These are phyloP conservation scores for Labeo rohita DNA, from an alignment of 2,113 vertebrate species.

Conservation along the genomic window DNA sequence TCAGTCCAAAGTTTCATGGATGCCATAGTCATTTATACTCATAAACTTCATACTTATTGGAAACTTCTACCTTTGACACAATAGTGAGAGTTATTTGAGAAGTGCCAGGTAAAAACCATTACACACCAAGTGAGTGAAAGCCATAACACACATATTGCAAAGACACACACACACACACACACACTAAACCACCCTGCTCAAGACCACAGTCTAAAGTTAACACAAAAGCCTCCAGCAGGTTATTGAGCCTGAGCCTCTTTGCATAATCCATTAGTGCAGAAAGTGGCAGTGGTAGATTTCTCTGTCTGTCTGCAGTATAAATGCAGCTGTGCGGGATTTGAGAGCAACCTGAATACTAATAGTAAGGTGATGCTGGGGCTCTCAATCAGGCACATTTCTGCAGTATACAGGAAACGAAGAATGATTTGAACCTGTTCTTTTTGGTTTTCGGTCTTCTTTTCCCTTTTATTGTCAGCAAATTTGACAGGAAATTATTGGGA, in stretches of 20 bases:
- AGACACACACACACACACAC: background rate
- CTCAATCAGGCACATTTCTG: slow-evolving; percentile 17
- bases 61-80: slow-evolving; percentile 74
- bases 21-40: background rate
- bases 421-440: background rate
- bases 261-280: slow-evolving; percentile 56
- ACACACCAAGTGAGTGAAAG: slow-evolving; percentile 37
- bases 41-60: slow-evolving; percentile 30
- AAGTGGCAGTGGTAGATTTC: slow-evolving; percentile 33
- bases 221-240: slow-evolving; percentile 35
- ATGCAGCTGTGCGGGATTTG: slow-evolving; percentile 31
- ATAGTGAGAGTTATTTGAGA: slow-evolving; percentile 72
- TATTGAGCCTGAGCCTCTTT: slow-evolving; percentile 53
- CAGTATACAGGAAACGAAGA: background rate
- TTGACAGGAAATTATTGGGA: background rate
- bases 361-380: slow-evolving; percentile 40
- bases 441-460: background rate
- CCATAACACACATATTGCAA: slow-evolving; percentile 10
- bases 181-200: background rate
- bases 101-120: slow-evolving; percentile 63
- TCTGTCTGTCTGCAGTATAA: slow-evolving; percentile 48
- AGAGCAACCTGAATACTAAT: slow-evolving; percentile 40
- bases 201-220: slow-evolving; percentile 33
- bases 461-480: background rate
- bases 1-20: slow-evolving; percentile 14